Percentiles rank a stretch among this genome's conserved stretches.
Conservation (phyloP, 1,140 invertebrate species). For the Lerema accius region DNA sequence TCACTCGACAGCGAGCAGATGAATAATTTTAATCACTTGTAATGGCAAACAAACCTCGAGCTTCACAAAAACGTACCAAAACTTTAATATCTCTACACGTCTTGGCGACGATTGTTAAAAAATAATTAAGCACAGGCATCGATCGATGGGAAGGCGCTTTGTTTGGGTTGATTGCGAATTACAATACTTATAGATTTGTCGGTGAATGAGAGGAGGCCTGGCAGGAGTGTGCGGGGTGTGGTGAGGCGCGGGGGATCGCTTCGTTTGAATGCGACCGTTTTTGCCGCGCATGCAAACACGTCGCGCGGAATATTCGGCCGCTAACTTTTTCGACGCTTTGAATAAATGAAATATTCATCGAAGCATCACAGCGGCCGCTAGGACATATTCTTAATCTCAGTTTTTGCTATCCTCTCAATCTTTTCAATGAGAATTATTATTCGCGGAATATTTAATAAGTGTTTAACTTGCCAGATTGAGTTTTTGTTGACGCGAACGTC, state of each 20-base stretch:
- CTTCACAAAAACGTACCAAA: slow-evolving; percentile 41
- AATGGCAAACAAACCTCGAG: slow-evolving; percentile 36
- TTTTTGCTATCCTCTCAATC: slow-evolving; percentile 18
- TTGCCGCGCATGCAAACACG: slow-evolving; percentile 59
- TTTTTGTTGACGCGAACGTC: neutral
- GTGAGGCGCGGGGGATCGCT: slow-evolving; percentile 27
- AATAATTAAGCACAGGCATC: slow-evolving; percentile 30
- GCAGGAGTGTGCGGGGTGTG: slow-evolving; percentile 2
- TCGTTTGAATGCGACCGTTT: slow-evolving; percentile 62
- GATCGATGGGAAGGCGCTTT: slow-evolving; percentile 41
- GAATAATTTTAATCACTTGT: slow-evolving; percentile 44
- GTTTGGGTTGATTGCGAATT: slow-evolving; percentile 48
- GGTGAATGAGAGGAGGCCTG: slow-evolving; percentile 44
- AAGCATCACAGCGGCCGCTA: slow-evolving; percentile 37
- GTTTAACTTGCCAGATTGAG: neutral
- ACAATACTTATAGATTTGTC: slow-evolving; percentile 44
- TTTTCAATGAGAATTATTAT: slow-evolving; percentile 31
- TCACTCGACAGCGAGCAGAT: slow-evolving; percentile 9
- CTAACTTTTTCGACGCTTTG: slow-evolving; percentile 58
- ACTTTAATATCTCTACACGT: slow-evolving; percentile 40
- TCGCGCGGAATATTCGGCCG: slow-evolving; percentile 47
- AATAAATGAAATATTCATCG: slow-evolving; percentile 74
- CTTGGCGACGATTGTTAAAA: slow-evolving; percentile 42
- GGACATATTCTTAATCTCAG: slow-evolving; percentile 20
- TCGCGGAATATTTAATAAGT: slow-evolving; percentile 15